These are phyloP conservation scores for Taenioides sp. DNA, from an alignment of 2,797 vertebrate species.

Conservation along the genomic window DNA sequence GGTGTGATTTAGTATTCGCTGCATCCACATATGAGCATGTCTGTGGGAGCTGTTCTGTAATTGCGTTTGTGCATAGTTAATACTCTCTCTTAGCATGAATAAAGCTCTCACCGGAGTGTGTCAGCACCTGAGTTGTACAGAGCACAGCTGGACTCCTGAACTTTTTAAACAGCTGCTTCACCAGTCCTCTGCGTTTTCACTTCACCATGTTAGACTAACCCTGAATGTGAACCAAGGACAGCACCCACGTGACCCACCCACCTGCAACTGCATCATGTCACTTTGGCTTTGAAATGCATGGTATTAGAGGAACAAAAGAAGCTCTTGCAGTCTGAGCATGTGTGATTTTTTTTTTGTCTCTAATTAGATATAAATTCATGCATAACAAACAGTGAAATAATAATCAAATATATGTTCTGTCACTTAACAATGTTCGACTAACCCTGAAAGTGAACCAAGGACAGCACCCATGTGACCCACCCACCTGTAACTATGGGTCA, in stretches of 20 bases:
- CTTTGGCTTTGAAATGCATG: too few relatives aligned
- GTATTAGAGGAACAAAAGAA: too few relatives aligned
- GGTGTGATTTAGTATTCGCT: not conserved
- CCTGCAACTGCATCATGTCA: not conserved
- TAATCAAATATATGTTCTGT: not conserved
- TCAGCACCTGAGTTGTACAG: conserved; percentile 24
- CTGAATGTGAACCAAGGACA: not conserved
- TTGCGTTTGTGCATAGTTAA: conserved; percentile 31
- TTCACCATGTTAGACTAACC: not conserved
- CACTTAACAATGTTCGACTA: conserved; percentile 1
- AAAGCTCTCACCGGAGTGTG: conserved; percentile 29
- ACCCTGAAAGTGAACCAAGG: not conserved
- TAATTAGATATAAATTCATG: too few relatives aligned
- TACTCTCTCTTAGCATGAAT: conserved; percentile 37
- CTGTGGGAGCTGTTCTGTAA: conserved; percentile 45
- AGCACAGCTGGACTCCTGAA: conserved; percentile 9
- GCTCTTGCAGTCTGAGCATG: too few relatives aligned
- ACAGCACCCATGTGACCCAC: not conserved
- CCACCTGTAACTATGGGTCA: not conserved
- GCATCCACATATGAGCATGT: conserved; percentile 16
- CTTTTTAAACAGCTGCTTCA: conserved; percentile 20
- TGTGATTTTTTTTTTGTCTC: too few relatives aligned
- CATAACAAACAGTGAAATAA: too few relatives aligned
- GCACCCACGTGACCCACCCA: not conserved
- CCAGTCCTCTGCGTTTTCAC: conserved; percentile 7